A percentile compares a stretch with the other conserved stretches of the same genome.
Evolutionary conservation across 2,113 vertebrate species (phyloP).

Genomic region (Microcebus griseorufus): DNA sequence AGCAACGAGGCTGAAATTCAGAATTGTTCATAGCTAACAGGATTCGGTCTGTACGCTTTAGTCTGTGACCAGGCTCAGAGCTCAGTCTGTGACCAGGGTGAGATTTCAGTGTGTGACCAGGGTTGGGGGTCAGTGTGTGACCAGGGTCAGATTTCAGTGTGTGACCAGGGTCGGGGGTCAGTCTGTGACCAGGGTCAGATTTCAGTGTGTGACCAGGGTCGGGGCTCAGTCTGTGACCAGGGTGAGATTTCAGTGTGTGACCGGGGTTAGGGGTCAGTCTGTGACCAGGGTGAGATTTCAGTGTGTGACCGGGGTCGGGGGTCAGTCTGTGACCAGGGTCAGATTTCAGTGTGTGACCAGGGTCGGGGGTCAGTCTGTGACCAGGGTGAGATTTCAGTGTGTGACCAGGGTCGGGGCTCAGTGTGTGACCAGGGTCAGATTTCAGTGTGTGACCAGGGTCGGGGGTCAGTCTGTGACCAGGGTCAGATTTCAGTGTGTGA

Average conservation of each 20-base stretch:
- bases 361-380: neutral
- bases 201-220: neutral
- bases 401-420: too few relatives aligned
- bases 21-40: neutral
- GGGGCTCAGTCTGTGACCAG: neutral
- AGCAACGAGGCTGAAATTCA: neutral
- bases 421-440: too few relatives aligned
- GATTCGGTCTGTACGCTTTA: neutral
- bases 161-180: too few relatives aligned
- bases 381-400: neutral
- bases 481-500: too few relatives aligned
- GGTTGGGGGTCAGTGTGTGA: too few relatives aligned
- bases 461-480: too few relatives aligned
- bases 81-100: too few relatives aligned
- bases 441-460: too few relatives aligned
- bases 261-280: neutral
- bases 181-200: neutral
- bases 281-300: too few relatives aligned
- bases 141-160: too few relatives aligned
- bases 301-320: neutral
- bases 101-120: too few relatives aligned
- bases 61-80: neutral
- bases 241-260: neutral
- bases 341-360: neutral
- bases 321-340: neutral